Evolutionary conservation across 2,113 vertebrate genomes (phyloP), one percentile per base, ranked within the genome.

Genomic region (Lampris megalopsis): DNA sequence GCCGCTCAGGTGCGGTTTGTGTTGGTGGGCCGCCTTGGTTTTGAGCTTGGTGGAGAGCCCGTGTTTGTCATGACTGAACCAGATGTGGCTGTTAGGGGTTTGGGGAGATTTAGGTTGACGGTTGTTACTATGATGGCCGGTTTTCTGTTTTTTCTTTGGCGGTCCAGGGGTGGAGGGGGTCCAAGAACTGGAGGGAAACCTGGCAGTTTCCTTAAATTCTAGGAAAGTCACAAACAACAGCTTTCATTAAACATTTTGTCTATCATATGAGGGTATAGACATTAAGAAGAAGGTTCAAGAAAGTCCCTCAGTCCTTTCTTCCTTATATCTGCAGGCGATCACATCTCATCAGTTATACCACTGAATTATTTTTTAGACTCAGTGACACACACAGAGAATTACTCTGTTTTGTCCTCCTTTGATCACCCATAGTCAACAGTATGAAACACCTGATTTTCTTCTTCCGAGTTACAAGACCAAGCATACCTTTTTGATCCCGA

Each of bases 131-230:
- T 79, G 58, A 41, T 66, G 9, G 75, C 2, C 69, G 71, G 48
- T 64, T 84, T 89, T 93, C 69, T 41, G 88, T 81, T 83, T 94
- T 86, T 94, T 95, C n/a, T 43, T 79, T 1, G 85, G 84, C 0
- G 86, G 91, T 37, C 60, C 86, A 4, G 83, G 81, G 56, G 80
- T 84, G 9, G 37, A 0, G 8, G 11, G 56, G 2, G 8, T 57
- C 40, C 77, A 53, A 53, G 6, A 13, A 60, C 11, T n/a, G 36
- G 2, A 24, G 1, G 45, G 3, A 1, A 91, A 43, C 36, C 70
- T 1, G 13, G 85, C 86, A 3, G 81, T 88, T 53, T 75, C 78
- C 72, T 72, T 77, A 13, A 94, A 71, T 6, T 88, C 94, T 95
- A 83, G 1, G 54, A 45, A 61, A 78, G 1, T 49, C 2, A 77